Evolutionary conservation across 2,113 vertebrate species (phyloP), one percentile per base, ranked within the genome.

Genomic region (Chionis minor): DNA sequence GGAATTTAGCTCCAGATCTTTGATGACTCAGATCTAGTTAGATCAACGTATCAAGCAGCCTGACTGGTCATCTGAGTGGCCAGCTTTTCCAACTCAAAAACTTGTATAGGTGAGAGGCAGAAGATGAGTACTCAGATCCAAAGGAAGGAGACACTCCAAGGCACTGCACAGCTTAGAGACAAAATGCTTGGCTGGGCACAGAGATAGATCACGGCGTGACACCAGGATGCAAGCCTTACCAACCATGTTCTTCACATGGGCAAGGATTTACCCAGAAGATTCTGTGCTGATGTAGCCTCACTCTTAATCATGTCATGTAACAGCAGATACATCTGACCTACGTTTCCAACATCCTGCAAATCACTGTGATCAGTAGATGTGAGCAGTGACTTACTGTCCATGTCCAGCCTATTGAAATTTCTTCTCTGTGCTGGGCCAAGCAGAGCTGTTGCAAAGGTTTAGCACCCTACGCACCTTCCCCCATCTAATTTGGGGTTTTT

Each of bases 401-500:
- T 19, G 7, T 77, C 59, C 42, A 70, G 6, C 20, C 27, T 70
- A 30, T 9, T 20, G 1, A 44, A n/a, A 52, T 70, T 86, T 86
- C 26, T 66, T 71, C 32, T 83, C 9, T 61, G 8, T 85, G 20
- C n/a, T 61, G 54, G 12, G 10, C 27, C 89, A 63, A 51, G 21
- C 40, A 74, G 22, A 78, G 23, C 17, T 61, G 6, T 40, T 86
- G 56, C 11, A 77, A 95, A 86, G 12, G 6, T 71, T 74, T 45
- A 44, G 20, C 16, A 55, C 14, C 10, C 10, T 51, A 24, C 0
- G 1, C 14, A n/a, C 2, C 2, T n/a, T 73, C 19, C 21, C 22
- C 23, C 27, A 30, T 7, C 6, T 27, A 51, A 51, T 38, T 38
- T 38, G 38, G 38, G 38, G 38, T 11, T 12, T 13, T 35, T 65